Conservation (phyloP, 2,888 invertebrate genomes). For the Standfussiana lucernea region DNA sequence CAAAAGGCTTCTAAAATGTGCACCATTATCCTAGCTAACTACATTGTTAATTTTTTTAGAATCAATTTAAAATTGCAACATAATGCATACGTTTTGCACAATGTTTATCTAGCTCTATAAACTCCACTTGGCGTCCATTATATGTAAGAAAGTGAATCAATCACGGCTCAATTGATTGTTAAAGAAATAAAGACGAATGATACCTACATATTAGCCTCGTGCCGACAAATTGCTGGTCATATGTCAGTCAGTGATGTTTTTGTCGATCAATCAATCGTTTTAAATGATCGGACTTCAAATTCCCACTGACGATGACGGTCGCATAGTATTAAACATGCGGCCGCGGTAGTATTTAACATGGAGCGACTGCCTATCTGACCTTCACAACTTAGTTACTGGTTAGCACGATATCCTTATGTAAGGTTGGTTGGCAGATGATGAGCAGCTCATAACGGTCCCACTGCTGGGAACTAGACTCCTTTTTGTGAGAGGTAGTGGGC, state of each 20-base stretch:
- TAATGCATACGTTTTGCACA: constrained; percentile 3
- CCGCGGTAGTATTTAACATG: not conserved
- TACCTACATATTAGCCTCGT: not conserved
- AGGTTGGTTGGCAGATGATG: not conserved
- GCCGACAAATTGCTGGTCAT: constrained; percentile 39
- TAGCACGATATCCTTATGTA: not conserved
- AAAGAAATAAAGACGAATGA: constrained; percentile 25
- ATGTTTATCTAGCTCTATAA: not conserved
- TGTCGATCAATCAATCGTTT: constrained; percentile 25
- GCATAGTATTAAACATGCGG: too few relatives aligned
- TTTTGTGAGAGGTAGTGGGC: not conserved
- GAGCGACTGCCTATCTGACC: not conserved
- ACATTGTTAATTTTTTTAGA: not conserved
- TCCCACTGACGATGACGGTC: not conserved
- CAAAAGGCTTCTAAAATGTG: not conserved
- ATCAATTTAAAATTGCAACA: constrained; percentile 1
- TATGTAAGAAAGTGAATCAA: constrained; percentile 41
- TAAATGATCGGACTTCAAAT: not conserved
- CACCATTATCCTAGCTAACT: not conserved
- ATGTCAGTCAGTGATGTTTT: constrained; percentile 23
- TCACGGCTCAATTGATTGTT: constrained; percentile 36
- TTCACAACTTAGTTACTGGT: not conserved
- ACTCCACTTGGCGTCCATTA: constrained; percentile 27
- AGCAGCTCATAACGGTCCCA: not conserved
- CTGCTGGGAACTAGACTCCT: not conserved